phyloP scores from a whole-genome alignment of 2,888 invertebrate genomes.

The Macropis europaea region DNA sequence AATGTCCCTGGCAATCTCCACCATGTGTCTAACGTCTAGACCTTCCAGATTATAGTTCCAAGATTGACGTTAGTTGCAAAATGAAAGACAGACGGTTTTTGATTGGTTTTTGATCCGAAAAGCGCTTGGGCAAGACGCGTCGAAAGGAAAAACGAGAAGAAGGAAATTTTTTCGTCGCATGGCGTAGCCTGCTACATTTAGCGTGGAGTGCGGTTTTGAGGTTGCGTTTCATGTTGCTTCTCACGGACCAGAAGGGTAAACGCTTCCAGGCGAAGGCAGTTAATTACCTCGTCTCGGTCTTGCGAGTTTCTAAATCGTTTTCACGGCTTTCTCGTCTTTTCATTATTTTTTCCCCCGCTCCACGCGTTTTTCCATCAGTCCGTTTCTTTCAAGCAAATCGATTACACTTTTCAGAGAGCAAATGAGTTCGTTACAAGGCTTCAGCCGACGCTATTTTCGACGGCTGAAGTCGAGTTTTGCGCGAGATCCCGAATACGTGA shows the following conservation, averaged over 20 bases:
- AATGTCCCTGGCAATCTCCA: too few species aligned
- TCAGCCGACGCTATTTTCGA: not conserved
- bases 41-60: too few species aligned
- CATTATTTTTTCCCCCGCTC: not conserved
- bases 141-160: too few species aligned
- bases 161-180: too few species aligned
- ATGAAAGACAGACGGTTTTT: too few species aligned
- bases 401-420: not conserved
- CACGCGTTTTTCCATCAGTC: constrained; percentile 9
- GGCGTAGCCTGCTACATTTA: too few species aligned
- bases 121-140: too few species aligned
- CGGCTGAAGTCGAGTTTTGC: not conserved
- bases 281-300: constrained; percentile 45
- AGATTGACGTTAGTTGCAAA: too few species aligned
- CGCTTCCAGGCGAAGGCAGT: constrained; percentile 35
- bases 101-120: too few species aligned
- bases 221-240: too few species aligned
- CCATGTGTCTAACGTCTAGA: too few species aligned
- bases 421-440: not conserved
- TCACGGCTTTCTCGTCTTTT: constrained; percentile 2
- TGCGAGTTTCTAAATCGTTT: constrained; percentile 6
- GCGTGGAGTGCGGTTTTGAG: too few species aligned
- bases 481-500: not conserved
- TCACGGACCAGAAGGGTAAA: constrained; percentile 45
- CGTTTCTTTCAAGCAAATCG: not conserved